These are phyloP conservation scores for Timandra comae DNA, from an alignment of 2,888 invertebrate species.

Conservation along the genomic window DNA sequence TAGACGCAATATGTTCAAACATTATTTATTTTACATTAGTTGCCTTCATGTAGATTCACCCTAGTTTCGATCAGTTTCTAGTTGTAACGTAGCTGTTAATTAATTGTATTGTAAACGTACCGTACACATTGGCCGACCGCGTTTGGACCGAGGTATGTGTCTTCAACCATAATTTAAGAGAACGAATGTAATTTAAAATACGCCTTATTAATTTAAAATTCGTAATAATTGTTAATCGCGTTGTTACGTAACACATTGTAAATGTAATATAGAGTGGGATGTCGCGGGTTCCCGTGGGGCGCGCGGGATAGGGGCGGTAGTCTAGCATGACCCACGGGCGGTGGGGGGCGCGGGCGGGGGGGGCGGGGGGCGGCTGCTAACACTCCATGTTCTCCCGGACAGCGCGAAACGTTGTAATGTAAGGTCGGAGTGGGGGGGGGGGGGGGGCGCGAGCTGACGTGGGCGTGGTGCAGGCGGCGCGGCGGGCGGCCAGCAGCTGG, in stretches of 20 bases:
- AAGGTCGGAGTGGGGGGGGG: constrained; percentile 21
- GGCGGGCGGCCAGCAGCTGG: constrained; percentile 55
- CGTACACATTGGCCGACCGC: too few species aligned
- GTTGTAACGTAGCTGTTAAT: not conserved
- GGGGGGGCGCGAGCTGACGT: constrained; percentile 18
- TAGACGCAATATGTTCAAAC: not conserved
- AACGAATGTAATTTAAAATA: too few species aligned
- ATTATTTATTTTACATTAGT: not conserved
- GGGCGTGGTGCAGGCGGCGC: constrained; percentile 15
- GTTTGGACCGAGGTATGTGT: too few species aligned
- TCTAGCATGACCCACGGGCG: constrained; percentile 26
- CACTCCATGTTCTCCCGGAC: constrained; percentile 40
- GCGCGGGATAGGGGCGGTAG: constrained; percentile 9
- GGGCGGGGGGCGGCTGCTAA: constrained; percentile 26
- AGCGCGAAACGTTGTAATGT: constrained; percentile 69
- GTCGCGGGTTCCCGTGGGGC: too few species aligned
- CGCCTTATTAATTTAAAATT: too few species aligned
- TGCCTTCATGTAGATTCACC: not conserved
- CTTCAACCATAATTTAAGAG: too few species aligned
- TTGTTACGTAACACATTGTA: too few species aligned
- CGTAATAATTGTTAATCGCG: too few species aligned
- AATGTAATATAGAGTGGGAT: too few species aligned
- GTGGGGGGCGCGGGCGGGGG: constrained; percentile 7
- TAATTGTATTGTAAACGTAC: too few species aligned
- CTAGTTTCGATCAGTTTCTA: not conserved